Evolutionary conservation across 2,797 vertebrate species (phyloP).

Genomic region (Helicolenus hilgendorfi): DNA sequence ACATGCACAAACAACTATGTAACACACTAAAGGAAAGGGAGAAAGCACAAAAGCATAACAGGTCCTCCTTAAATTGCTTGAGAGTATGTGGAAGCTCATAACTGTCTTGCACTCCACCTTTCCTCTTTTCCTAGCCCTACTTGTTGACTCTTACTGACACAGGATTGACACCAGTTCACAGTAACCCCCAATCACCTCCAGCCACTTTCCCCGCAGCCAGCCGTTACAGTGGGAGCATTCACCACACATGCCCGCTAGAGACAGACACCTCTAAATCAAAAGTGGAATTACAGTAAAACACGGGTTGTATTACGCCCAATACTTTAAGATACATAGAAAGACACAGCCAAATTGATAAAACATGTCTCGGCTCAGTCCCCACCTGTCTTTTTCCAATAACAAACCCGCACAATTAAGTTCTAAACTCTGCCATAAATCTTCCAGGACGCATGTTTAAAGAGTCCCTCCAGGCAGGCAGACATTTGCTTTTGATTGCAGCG

Average conservation of each 20-base stretch:
- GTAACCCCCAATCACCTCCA: conserved; percentile 61
- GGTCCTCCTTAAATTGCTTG: not conserved
- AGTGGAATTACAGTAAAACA: conserved; percentile 77
- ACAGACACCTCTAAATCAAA: conserved; percentile 79
- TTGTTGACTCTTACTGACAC: conserved; percentile 52
- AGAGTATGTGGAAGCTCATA: conserved; percentile 2
- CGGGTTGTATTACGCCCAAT: conserved; percentile 66
- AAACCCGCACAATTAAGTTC: conserved; percentile 86
- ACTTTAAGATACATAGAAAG: conserved; percentile 69
- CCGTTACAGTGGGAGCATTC: conserved; percentile 43
- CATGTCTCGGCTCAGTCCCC: conserved; percentile 81
- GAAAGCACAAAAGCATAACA: too few relatives aligned
- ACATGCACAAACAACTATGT: too few relatives aligned
- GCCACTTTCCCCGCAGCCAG: conserved; percentile 47
- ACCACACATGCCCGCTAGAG: conserved; percentile 48
- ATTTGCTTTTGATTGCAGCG: conserved; percentile 81
- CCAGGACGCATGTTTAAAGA: conserved; percentile 79
- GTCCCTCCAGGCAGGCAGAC: conserved; percentile 76
- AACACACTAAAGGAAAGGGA: fast-evolving
- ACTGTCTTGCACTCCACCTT: not conserved
- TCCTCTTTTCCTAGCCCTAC: conserved; percentile 30
- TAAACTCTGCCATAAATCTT: conserved; percentile 86
- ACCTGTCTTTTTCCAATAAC: conserved; percentile 87
- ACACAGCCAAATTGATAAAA: conserved; percentile 83
- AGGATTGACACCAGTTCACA: conserved; percentile 28